Conservation (phyloP, 1,140 invertebrate species). For the Tetramorium simillimum region DNA sequence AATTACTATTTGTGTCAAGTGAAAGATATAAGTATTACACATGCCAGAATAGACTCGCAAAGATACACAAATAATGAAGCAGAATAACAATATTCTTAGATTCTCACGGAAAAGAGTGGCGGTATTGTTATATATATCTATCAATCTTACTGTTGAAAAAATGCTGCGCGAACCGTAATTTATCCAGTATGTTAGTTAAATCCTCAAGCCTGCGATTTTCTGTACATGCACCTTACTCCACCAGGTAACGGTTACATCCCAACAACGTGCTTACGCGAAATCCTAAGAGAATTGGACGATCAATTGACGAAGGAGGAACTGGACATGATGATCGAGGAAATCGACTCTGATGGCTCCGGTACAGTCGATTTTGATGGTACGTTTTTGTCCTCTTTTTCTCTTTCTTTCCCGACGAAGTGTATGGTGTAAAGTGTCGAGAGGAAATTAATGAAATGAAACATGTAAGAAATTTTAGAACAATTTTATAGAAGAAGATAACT, state of each 20-base stretch:
- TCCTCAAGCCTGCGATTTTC: background rate
- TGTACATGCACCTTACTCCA: constrained; percentile 24
- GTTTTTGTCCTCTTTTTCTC: constrained; percentile 46
- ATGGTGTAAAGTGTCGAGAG: background rate
- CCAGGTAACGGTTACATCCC: constrained; percentile 97
- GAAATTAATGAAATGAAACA: background rate
- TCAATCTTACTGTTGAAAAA: background rate
- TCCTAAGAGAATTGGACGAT: constrained; percentile 96
- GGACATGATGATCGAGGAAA: constrained; percentile 98
- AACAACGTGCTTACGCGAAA: constrained; percentile 95
- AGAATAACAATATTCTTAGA: background rate
- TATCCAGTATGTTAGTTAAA: background rate
- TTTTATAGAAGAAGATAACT: background rate
- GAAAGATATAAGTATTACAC: background rate
- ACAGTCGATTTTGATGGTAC: constrained; percentile 93
- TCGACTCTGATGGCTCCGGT: constrained; percentile 97
- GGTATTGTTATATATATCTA: background rate
- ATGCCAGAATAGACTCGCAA: background rate
- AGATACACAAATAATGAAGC: background rate
- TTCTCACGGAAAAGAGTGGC: background rate
- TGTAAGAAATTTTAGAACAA: background rate
- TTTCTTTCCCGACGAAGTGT: background rate
- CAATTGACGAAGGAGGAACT: constrained; percentile 96
- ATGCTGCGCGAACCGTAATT: background rate
- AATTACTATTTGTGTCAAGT: constrained; percentile 36